These are phyloP conservation scores for Latheticus oryzae DNA, from an alignment of 2,888 invertebrate genomes.

Conservation along the genomic window DNA sequence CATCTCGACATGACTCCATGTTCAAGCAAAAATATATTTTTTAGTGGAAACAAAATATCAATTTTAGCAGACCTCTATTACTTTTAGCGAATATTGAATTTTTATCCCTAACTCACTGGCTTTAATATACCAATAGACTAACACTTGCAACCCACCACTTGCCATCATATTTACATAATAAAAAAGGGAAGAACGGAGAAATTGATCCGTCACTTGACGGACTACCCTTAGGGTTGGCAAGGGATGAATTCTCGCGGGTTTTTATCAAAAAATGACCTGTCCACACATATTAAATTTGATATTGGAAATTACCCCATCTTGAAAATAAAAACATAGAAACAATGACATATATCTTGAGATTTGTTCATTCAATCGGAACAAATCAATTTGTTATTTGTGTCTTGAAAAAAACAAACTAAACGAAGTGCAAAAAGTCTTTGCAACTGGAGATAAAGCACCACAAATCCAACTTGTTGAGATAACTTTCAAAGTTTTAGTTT, in stretches of 20 bases:
- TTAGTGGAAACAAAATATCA: neutral
- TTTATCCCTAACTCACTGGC: slow-evolving; percentile 1
- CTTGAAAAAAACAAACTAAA: slow-evolving; percentile 1
- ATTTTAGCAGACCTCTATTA: slow-evolving; percentile 1
- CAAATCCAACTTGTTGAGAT: slow-evolving; percentile 30
- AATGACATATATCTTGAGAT: neutral
- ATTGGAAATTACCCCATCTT: slow-evolving; percentile 31
- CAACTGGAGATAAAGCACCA: slow-evolving; percentile 35
- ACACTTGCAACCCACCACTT: slow-evolving; percentile 32
- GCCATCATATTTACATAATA: slow-evolving; percentile 41
- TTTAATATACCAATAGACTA: slow-evolving; percentile 29
- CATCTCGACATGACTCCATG: too few species aligned
- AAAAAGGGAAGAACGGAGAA: slow-evolving; percentile 37
- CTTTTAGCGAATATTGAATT: neutral
- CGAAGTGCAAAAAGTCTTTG: slow-evolving; percentile 42
- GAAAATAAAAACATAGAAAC: slow-evolving; percentile 41
- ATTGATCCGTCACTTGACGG: slow-evolving; percentile 43
- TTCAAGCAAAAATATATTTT: neutral
- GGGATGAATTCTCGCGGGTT: slow-evolving; percentile 38
- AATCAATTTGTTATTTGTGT: neutral
- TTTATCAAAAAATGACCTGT: slow-evolving; percentile 32
- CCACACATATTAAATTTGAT: slow-evolving; percentile 18
- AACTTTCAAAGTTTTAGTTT: slow-evolving; percentile 38
- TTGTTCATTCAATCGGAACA: neutral
- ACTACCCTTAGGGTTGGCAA: slow-evolving; percentile 29